These are phyloP conservation scores for Syngnathus acus DNA, from an alignment of 2,797 vertebrate species.

Conservation along the genomic window DNA sequence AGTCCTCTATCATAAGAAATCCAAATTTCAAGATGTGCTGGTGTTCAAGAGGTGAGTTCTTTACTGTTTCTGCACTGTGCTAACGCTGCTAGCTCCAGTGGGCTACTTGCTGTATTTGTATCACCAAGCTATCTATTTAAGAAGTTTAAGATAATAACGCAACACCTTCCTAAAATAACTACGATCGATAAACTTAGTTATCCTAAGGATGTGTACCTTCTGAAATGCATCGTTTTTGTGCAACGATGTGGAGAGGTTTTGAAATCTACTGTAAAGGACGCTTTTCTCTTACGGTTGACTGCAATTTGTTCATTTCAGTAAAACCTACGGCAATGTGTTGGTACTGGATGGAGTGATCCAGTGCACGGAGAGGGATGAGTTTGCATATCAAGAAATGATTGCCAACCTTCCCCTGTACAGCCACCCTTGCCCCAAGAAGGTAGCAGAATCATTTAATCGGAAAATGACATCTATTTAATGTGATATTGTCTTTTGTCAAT, in stretches of 20 bases:
- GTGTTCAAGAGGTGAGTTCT: conserved; percentile 85
- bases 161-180: not conserved
- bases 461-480: not conserved
- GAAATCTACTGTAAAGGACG: not conserved
- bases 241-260: too few species aligned
- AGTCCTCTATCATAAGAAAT: conserved; percentile 82
- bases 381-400: conserved; percentile 98
- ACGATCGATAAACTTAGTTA: not conserved
- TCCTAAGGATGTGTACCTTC: not conserved
- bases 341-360: conserved; percentile 97
- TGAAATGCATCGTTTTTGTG: not conserved
- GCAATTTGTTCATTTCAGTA: conserved; percentile 62
- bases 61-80: conserved; percentile 15
- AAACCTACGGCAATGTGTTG: conserved; percentile 93
- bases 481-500: not conserved
- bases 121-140: conserved; percentile 9
- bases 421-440: conserved; percentile 91
- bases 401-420: conserved; percentile 90
- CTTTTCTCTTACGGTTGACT: not conserved
- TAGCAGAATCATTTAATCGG: conserved; percentile 26
- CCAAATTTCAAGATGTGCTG: conserved; percentile 88
- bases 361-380: conserved; percentile 94
- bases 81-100: conserved; percentile 29
- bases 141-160: not conserved
- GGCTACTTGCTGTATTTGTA: conserved; percentile 13